A percentile compares a stretch with the other conserved stretches of the same genome.
These are phyloP conservation scores for Candidula unifasciata DNA, from an alignment of 2,888 invertebrate species.

Conservation along the genomic window DNA sequence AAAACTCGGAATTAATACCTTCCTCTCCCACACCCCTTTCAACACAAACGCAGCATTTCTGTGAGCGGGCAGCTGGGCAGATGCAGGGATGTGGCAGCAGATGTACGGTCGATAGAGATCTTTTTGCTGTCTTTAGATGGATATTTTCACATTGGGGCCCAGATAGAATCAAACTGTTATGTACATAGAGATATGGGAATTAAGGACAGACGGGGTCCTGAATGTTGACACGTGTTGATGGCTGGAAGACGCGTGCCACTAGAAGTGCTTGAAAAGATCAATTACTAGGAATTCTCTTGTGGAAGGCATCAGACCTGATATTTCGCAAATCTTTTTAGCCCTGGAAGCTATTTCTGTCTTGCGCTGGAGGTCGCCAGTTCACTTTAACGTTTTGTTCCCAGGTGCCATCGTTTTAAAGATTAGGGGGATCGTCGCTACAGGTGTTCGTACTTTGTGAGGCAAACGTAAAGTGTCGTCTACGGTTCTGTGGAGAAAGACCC, in stretches of 20 bases:
- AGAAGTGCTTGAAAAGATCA: background rate
- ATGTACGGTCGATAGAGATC: conserved; percentile 11
- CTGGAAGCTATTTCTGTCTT: too few relatives aligned
- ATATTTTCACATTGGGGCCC: background rate
- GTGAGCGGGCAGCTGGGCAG: background rate
- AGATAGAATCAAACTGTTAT: conserved; percentile 28
- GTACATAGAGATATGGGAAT: background rate
- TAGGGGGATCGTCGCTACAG: too few relatives aligned
- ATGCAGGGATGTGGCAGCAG: conserved; percentile 5
- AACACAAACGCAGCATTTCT: conserved; percentile 16
- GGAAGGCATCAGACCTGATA: too few relatives aligned
- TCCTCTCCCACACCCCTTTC: background rate
- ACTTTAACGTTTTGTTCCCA: too few relatives aligned
- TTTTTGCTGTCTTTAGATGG: background rate
- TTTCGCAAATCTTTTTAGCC: too few relatives aligned
- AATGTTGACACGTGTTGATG: conserved; percentile 9
- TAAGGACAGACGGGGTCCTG: background rate
- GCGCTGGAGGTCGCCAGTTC: too few relatives aligned
- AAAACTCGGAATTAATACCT: background rate
- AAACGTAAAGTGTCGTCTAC: too few relatives aligned
- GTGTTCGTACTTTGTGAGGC: too few relatives aligned
- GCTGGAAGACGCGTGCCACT: background rate
- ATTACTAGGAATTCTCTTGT: too few relatives aligned
- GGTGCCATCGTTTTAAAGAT: too few relatives aligned
- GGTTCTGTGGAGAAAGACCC: too few relatives aligned